Percentiles rank a stretch among this genome's conserved stretches.
phyloP scores from a whole-genome alignment of 2,888 invertebrate genomes.

The Idaea aversata region DNA sequence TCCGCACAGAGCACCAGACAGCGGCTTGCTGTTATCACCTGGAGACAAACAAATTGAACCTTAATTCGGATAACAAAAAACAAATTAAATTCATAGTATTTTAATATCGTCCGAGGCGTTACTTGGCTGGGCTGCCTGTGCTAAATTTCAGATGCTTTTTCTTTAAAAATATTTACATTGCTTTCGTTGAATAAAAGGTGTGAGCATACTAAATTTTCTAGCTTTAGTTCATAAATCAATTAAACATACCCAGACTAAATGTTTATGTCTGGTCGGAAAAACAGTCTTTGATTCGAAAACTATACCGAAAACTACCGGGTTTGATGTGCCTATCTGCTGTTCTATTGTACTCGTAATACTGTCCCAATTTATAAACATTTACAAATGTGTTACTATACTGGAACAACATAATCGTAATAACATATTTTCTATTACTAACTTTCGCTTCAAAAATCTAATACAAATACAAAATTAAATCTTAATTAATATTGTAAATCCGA shows the following conservation, averaged over 20 bases:
- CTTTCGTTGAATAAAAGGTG: not conserved
- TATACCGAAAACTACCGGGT: not conserved
- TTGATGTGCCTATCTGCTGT: not conserved
- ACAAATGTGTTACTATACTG: not conserved
- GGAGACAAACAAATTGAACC: slow-evolving; percentile 22
- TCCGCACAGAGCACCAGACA: slow-evolving; percentile 90
- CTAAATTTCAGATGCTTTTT: no score
- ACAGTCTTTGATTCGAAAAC: not conserved
- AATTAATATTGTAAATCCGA: no score
- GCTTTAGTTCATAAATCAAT: not conserved
- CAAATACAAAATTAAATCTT: no score
- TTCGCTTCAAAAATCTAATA: no score
- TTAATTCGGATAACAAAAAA: not conserved
- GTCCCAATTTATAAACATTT: not conserved
- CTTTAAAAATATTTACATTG: no score
- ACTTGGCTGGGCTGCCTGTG: no score
- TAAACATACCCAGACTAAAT: not conserved
- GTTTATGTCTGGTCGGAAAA: not conserved
- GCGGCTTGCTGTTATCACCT: slow-evolving; percentile 89
- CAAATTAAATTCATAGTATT: not conserved
- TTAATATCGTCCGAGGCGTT: no score
- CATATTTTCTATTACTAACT: no score
- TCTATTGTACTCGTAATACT: not conserved
- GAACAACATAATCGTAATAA: not conserved
- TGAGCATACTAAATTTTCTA: not conserved